Evolutionary conservation across 2,113 vertebrate species (phyloP).

Genomic region (Guaruba guarouba): DNA sequence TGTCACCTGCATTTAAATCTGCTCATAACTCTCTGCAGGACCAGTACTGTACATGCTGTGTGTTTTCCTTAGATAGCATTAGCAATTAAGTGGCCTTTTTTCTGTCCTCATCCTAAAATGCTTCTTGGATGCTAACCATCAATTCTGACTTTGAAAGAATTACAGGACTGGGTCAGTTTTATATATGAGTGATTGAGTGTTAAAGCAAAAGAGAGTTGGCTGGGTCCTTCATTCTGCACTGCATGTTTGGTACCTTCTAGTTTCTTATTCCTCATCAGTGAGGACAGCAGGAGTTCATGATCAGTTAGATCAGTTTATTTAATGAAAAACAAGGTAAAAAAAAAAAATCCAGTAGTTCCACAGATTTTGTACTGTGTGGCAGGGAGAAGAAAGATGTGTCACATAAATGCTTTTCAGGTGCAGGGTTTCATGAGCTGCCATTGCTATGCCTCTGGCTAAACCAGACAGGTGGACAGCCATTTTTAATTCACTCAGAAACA

Average conservation of each 20-base stretch:
- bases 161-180: background rate
- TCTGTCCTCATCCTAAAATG: background rate
- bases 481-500: background rate
- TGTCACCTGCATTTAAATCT: background rate
- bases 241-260: background rate
- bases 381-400: background rate
- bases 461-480: background rate
- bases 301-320: background rate
- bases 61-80: background rate
- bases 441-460: conserved; percentile 20
- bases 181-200: background rate
- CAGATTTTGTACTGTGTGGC: background rate
- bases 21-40: background rate
- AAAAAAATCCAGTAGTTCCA: background rate
- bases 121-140: background rate
- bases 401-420: conserved; percentile 13
- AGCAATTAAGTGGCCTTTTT: background rate
- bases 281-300: background rate
- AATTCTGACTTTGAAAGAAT: background rate
- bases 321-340: background rate
- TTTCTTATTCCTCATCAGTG: background rate
- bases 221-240: background rate
- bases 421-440: background rate
- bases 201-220: background rate
- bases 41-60: background rate